These are phyloP conservation scores for Ophioderma brevispina DNA, from an alignment of 35 echinoderm and acorn worm genomes.

Conservation along the genomic window DNA sequence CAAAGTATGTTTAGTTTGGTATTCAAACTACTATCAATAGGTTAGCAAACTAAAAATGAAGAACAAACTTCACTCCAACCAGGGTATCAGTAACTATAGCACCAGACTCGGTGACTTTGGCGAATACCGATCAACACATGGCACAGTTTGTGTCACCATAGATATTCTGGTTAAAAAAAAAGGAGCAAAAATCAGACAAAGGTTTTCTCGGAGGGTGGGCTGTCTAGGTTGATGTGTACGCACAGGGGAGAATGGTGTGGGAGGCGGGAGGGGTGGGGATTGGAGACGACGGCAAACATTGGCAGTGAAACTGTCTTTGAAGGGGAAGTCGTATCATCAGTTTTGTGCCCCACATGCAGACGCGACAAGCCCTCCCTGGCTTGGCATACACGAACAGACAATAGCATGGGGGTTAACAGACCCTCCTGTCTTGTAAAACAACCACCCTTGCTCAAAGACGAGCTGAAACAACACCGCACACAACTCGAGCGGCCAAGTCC, in stretches of 20 bases:
- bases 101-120: neutral
- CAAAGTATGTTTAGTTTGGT: neutral
- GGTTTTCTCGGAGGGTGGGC: neutral
- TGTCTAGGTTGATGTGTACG: neutral
- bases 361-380: neutral
- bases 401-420: neutral
- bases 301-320: neutral
- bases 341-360: neutral
- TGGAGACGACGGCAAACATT: neutral
- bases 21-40: slow-evolving; percentile 7
- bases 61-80: neutral
- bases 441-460: neutral
- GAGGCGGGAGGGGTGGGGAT: too few species aligned
- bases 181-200: neutral
- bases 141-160: neutral
- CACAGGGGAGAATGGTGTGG: too few species aligned
- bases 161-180: neutral
- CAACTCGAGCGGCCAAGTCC: neutral
- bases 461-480: neutral
- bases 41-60: neutral
- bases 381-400: neutral
- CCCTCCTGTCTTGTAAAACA: neutral
- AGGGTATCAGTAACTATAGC: neutral
- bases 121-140: neutral
- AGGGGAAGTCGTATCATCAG: neutral